These are phyloP conservation scores for Lagocephalus sceleratus DNA, from an alignment of 2,797 vertebrate genomes.

Conservation along the genomic window DNA sequence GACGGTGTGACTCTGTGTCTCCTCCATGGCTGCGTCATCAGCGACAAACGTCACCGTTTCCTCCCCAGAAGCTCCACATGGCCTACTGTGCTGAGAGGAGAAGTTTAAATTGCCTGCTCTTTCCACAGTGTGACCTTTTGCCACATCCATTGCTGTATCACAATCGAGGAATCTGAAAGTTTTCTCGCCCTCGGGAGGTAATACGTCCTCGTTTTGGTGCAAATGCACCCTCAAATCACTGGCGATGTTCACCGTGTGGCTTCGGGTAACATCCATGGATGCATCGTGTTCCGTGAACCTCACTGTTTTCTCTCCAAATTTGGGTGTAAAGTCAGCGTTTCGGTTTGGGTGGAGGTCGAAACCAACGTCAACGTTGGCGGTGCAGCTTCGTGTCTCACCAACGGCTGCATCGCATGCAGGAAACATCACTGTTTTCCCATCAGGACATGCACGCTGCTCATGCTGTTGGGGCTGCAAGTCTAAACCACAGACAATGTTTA, in stretches of 20 bases:
- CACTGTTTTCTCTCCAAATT: conserved; percentile 67
- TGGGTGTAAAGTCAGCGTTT: not conserved
- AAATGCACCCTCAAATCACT: rapidly evolving
- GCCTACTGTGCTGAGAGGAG: not conserved
- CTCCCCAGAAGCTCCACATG: not conserved
- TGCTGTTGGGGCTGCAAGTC: too few species aligned
- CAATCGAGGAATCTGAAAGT: not conserved
- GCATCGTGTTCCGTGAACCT: conserved; percentile 74
- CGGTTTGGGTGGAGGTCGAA: not conserved
- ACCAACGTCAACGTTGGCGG: conserved; percentile 67
- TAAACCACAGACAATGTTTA: not conserved
- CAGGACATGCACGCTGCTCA: too few species aligned
- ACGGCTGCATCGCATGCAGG: conserved; percentile 76
- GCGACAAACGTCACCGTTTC: conserved; percentile 7
- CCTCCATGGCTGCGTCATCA: conserved; percentile 20
- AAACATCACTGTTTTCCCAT: conserved; percentile 78
- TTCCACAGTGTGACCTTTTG: conserved; percentile 17
- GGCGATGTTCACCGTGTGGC: conserved; percentile 59
- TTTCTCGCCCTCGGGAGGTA: not conserved
- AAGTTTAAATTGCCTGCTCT: rapidly evolving
- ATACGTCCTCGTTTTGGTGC: not conserved
- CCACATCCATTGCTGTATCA: conserved; percentile 22
- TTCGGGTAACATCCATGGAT: conserved; percentile 81
- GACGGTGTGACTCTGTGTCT: conserved; percentile 17
- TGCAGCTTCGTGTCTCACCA: conserved; percentile 84